Evolutionary conservation across 1,140 invertebrate genomes (phyloP), one percentile per base, ranked within the genome.

Genomic region (Zaprionus nigranus): DNA sequence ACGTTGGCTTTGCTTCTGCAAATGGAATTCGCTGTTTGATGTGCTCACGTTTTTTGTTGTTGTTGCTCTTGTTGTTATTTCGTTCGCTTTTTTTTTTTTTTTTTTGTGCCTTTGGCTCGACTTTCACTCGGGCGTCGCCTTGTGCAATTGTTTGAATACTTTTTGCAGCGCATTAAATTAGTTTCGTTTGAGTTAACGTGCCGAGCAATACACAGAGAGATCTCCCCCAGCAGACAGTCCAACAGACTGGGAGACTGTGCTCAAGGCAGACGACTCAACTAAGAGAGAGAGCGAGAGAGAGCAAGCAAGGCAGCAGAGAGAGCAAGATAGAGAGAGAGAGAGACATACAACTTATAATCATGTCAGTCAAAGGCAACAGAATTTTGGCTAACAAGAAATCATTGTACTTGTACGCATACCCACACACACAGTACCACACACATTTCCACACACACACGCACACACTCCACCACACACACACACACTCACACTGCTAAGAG

Each of bases 111-210:
- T 77, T 74, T 71, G 30, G 54, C 58, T 56, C 53, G 79, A 82
- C 84, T 87, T 87, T 87, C 84, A 87, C 84, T 87, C 90, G 85
- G 81, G 81, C 85, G 85, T 90, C 83, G 84, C 83, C 85, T 88
- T 90, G 82, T 90, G 82, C 85, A 90, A 90, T 90, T 90, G 85
- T 90, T 90, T 90, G 85, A 90, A 90, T 90, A 85, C 85, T 90
- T 90, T 74, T 90, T 90, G 81, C 85, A 90, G 85, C 86, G 86
- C 85, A 90, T 90, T 90, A 90, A 90, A 90, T 90, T 90, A 90
- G 86, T 90, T 90, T 90, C 86, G 86, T 90, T 90, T 90, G 86
- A 90, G 86, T 90, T 90, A 90, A 91, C 86, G 87, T 90, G 84
- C 77, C 84, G 70, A 82, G 75, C 81, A 58, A 64, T 64, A 68